Conservation (phyloP, 2,113 vertebrate genomes). For the Eudyptes chrysolophus region DNA sequence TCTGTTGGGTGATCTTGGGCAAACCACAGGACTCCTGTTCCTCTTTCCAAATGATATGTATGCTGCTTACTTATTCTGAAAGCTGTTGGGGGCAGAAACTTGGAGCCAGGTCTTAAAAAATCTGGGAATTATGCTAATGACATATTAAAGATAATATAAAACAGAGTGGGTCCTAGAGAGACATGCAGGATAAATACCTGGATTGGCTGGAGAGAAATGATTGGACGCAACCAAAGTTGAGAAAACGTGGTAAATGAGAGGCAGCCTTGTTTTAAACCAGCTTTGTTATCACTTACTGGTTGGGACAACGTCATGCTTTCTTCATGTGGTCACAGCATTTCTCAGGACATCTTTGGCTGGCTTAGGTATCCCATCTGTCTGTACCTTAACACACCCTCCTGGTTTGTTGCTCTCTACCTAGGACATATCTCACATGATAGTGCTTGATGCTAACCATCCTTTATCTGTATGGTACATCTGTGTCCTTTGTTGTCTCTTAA, state of each 20-base stretch:
- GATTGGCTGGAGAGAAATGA: background rate
- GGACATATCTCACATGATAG: accelerated
- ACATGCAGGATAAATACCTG: background rate
- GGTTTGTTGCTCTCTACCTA: background rate
- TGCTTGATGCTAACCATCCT: background rate
- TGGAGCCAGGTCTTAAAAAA: background rate
- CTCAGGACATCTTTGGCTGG: background rate
- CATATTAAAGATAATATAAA: background rate
- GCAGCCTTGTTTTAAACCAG: background rate
- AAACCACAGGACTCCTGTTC: background rate
- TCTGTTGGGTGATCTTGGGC: background rate
- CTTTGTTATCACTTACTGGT: background rate
- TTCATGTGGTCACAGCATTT: background rate
- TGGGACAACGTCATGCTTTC: background rate
- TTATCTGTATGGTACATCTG: background rate
- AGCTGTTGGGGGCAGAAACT: background rate
- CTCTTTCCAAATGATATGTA: background rate
- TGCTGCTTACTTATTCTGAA: background rate
- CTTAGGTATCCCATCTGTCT: background rate
- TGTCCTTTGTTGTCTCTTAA: background rate
- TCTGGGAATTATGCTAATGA: background rate
- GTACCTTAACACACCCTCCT: background rate
- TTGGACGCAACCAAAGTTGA: background rate
- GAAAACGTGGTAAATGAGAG: background rate
- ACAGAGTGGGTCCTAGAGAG: background rate